These are phyloP conservation scores for Campylomormyrus numenius DNA, from an alignment of 2,113 vertebrate genomes.

Conservation along the genomic window DNA sequence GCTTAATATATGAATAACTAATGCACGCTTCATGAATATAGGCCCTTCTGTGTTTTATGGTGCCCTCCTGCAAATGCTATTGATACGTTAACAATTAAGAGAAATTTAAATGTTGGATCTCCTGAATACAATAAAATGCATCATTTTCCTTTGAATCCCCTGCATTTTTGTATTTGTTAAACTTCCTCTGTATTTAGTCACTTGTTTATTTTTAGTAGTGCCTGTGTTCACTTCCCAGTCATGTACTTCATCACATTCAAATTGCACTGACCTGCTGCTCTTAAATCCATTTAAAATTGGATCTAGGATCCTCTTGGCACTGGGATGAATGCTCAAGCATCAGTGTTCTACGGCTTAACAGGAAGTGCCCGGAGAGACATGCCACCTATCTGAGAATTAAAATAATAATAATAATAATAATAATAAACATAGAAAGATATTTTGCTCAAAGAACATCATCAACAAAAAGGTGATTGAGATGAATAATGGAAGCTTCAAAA, in stretches of 20 bases:
- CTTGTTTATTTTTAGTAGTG: neutral
- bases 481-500: neutral
- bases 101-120: neutral
- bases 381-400: neutral
- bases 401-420: neutral
- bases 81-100: neutral
- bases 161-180: neutral
- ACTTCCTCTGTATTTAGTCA: neutral
- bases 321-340: neutral
- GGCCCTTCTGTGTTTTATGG: neutral
- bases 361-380: neutral
- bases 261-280: neutral
- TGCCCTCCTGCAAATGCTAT: neutral
- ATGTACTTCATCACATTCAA: neutral
- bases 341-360: neutral
- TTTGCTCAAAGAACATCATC: neutral
- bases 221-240: neutral
- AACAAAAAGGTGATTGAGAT: neutral
- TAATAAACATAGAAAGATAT: neutral
- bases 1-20: neutral
- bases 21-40: neutral
- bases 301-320: neutral
- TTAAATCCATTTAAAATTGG: constrained; percentile 10
- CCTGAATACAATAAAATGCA: neutral
- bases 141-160: neutral